Evolutionary conservation across 2,888 invertebrate genomes (phyloP).

Genomic region (Arctia plantaginis): DNA sequence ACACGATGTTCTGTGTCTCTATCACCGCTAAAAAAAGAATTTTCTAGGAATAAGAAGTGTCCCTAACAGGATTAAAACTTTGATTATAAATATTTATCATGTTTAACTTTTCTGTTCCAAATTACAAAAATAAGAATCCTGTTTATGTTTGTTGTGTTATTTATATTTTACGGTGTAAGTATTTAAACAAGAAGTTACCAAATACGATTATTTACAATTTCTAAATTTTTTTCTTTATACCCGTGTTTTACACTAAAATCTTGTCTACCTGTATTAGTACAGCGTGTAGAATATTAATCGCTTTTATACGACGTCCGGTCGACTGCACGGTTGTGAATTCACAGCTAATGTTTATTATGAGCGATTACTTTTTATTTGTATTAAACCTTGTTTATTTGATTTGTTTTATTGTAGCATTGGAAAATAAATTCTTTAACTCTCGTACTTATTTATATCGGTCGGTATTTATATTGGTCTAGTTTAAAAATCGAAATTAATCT

Average conservation of each 20-base stretch:
- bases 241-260: not conserved
- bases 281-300: slow-evolving; percentile 49
- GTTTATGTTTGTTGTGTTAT: not conserved
- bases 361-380: slow-evolving; percentile 50
- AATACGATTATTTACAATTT: slow-evolving; percentile 14
- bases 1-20: too few relatives aligned
- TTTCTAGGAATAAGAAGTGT: not conserved
- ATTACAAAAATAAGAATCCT: not conserved
- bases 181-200: not conserved
- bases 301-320: slow-evolving; percentile 51
- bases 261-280: slow-evolving; percentile 26
- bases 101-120: not conserved
- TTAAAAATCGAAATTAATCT: not conserved
- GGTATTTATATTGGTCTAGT: slow-evolving; percentile 12
- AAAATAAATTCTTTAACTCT: slow-evolving; percentile 23
- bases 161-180: not conserved
- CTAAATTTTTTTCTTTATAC: not conserved
- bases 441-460: slow-evolving; percentile 19
- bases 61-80: not conserved
- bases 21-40: not conserved
- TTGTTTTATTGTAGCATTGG: slow-evolving; percentile 13
- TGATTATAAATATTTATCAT: too few relatives aligned
- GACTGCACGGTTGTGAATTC: slow-evolving; percentile 47
- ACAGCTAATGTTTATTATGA: slow-evolving; percentile 53
- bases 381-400: slow-evolving; percentile 47